Evolutionary conservation across 2,113 vertebrate genomes (phyloP).

Genomic region (Zapus hudsonius): DNA sequence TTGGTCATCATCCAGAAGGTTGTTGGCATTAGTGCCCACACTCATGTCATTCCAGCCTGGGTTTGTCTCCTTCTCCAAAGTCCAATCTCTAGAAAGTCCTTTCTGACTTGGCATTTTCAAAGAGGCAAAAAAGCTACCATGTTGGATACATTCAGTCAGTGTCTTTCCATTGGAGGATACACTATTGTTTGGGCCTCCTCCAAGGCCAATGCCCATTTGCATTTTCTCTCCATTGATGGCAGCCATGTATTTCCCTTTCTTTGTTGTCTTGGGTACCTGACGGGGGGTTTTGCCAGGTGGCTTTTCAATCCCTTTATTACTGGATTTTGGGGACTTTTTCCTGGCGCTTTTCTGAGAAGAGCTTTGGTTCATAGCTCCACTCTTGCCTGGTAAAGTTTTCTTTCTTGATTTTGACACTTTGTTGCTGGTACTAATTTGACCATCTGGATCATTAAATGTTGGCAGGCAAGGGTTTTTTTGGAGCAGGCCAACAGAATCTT

Average conservation of each 20-base stretch:
- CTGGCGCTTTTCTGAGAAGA: constrained; percentile 92
- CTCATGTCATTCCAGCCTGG: constrained; percentile 90
- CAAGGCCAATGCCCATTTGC: constrained; percentile 82
- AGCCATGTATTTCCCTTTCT: constrained; percentile 93
- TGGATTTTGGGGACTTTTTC: constrained; percentile 94
- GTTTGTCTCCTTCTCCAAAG: constrained; percentile 85
- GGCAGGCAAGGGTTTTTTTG: constrained; percentile 90
- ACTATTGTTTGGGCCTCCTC: constrained; percentile 76
- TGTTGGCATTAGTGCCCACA: constrained; percentile 83
- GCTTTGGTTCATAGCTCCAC: constrained; percentile 87
- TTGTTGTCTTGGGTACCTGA: constrained; percentile 92
- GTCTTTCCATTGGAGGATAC: constrained; percentile 78
- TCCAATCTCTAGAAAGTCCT: constrained; percentile 90
- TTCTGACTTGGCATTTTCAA: constrained; percentile 84
- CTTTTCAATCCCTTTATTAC: constrained; percentile 92
- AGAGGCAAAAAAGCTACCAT: constrained; percentile 69
- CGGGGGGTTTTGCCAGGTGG: constrained; percentile 89
- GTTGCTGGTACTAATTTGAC: constrained; percentile 88
- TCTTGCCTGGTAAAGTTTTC: constrained; percentile 93
- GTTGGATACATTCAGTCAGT: constrained; percentile 80
- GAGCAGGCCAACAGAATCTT: constrained; percentile 91
- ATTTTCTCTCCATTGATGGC: constrained; percentile 91
- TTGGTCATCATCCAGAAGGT: constrained; percentile 95
- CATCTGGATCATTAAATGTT: constrained; percentile 91
- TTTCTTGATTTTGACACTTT: constrained; percentile 95